phyloP scores from a whole-genome alignment of 2,113 vertebrate species.

The Hypocryptadius cinnamomeus region DNA sequence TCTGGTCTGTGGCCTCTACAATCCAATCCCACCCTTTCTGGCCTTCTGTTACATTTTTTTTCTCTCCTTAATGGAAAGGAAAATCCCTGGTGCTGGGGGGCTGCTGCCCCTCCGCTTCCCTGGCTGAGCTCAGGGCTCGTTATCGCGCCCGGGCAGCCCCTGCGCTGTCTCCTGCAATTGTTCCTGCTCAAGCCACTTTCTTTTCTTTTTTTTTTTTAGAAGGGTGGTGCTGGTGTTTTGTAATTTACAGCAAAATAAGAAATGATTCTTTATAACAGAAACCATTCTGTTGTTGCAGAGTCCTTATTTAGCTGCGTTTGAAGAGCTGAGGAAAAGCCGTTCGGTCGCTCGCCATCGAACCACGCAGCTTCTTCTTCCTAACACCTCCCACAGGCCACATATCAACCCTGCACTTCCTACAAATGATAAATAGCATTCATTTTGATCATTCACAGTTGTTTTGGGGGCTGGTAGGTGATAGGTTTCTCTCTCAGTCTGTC shows the following conservation, averaged over 20 bases:
- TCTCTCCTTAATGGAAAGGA: not conserved
- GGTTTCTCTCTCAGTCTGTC: not conserved
- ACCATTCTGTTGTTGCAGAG: not conserved
- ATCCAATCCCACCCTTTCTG: not conserved
- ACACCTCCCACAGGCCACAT: not conserved
- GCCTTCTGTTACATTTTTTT: not conserved
- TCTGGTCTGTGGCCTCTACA: not conserved
- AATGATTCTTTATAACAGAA: not conserved
- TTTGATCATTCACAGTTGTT: not conserved
- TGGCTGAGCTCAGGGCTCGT: not conserved
- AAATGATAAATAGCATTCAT: not conserved
- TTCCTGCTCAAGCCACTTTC: not conserved
- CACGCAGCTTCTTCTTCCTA: not conserved
- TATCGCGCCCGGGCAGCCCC: not conserved
- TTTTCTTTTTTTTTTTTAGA: not conserved
- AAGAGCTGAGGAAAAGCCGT: not conserved
- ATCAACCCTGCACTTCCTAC: not conserved
- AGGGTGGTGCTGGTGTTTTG: not conserved
- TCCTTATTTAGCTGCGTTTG: not conserved
- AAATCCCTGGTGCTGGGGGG: not conserved
- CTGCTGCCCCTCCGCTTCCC: not conserved
- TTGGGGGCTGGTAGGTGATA: not conserved
- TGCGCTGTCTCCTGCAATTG: slow-evolving; percentile 41
- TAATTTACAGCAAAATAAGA: slow-evolving; percentile 1
- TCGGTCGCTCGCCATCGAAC: fast-evolving